Percentiles rank a stretch among this genome's conserved stretches.
Evolutionary conservation across 2,888 invertebrate genomes (phyloP).

Genomic region (Exephanes ischioxanthus): DNA sequence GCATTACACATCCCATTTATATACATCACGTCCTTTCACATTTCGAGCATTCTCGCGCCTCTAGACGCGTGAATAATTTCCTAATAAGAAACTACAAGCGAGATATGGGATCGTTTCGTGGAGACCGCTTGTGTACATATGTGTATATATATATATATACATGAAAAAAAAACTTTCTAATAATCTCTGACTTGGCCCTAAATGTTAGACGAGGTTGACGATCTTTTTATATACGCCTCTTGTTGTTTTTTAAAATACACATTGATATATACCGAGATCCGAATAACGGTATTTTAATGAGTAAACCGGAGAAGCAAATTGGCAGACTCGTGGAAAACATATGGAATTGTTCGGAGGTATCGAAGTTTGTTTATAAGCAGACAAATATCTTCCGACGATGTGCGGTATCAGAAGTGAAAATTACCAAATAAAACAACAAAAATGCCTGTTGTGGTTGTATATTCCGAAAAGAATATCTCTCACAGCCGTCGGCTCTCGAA

Average conservation of each 20-base stretch:
- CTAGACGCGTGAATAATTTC: constrained; percentile 46
- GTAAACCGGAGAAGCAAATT: background rate
- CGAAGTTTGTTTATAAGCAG: background rate
- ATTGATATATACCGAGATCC: background rate
- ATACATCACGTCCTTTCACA: constrained; percentile 10
- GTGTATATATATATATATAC: background rate
- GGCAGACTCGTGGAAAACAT: constrained; percentile 3
- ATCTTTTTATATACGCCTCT: constrained; percentile 32
- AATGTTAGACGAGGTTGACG: constrained; percentile 24
- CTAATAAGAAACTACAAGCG: constrained; percentile 44
- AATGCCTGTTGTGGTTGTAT: background rate
- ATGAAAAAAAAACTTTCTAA: constrained; percentile 56
- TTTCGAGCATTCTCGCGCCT: constrained; percentile 39
- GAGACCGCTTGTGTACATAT: background rate
- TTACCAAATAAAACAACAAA: background rate
- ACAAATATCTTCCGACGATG: background rate
- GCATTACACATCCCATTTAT: constrained; percentile 20
- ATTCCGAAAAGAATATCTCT: background rate
- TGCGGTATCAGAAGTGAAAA: background rate
- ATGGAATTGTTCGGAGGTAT: constrained; percentile 2
- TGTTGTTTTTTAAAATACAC: background rate
- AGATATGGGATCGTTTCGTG: constrained; percentile 30
- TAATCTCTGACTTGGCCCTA: constrained; percentile 52
- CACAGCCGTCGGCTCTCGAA: background rate
- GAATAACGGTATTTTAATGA: background rate